Conservation (phyloP, 2,888 invertebrate genomes). For the Cynaeus angustus region DNA sequence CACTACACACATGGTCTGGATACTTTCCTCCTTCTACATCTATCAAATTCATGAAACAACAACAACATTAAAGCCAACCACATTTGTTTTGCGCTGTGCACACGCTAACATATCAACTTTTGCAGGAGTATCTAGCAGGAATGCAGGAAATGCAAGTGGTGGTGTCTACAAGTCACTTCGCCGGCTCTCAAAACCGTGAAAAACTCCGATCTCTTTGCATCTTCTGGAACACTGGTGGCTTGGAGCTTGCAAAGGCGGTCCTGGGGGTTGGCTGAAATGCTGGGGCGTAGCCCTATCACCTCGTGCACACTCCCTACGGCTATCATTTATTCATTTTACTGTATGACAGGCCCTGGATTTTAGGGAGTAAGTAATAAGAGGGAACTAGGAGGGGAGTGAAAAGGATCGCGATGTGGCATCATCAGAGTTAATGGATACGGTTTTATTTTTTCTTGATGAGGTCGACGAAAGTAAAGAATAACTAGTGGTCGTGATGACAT, state of each 20-base stretch:
- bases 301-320: slow-evolving; percentile 63
- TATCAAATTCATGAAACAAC: too few relatives aligned
- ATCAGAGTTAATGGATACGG: background rate
- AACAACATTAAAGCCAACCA: background rate
- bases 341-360: slow-evolving; percentile 17
- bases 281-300: slow-evolving; percentile 66
- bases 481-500: too few relatives aligned
- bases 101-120: slow-evolving; percentile 50
- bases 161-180: background rate
- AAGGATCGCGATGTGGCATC: background rate
- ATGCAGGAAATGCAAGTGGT: slow-evolving; percentile 2
- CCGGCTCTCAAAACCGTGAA: background rate
- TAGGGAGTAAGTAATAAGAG: slow-evolving; percentile 16
- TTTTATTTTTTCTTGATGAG: background rate
- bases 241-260: slow-evolving; percentile 69
- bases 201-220: slow-evolving; percentile 35
- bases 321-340: slow-evolving; percentile 37
- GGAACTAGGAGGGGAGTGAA: slow-evolving; percentile 27
- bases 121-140: slow-evolving; percentile 41
- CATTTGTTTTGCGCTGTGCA: slow-evolving; percentile 18
- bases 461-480: too few relatives aligned
- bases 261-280: slow-evolving; percentile 69
- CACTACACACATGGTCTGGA: too few relatives aligned
- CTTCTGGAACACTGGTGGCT: slow-evolving; percentile 60
- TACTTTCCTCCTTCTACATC: too few relatives aligned